A percentile compares a stretch with the other conserved stretches of the same genome.
These are phyloP conservation scores for Virgularia gustaviana DNA, from an alignment of 92 coral and sea anemone species.

Conservation along the genomic window DNA sequence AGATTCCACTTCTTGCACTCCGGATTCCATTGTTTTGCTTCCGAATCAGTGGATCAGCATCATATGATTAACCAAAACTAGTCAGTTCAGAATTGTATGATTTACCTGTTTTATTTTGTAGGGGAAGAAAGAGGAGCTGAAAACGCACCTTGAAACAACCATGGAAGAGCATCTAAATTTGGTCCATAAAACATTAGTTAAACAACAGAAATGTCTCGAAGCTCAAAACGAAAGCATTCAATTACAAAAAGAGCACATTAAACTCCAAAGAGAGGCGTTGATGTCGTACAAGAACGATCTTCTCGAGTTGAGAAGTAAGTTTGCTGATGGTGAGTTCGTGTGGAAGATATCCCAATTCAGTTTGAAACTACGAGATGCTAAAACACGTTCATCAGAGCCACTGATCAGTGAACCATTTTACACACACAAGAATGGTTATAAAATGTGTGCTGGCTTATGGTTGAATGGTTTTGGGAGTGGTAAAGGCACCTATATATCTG, in stretches of 20 bases:
- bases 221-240: conserved; percentile 81
- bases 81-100: too few species aligned
- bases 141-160: conserved; percentile 61
- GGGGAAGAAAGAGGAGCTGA: conserved; percentile 84
- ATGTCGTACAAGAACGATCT: conserved; percentile 75
- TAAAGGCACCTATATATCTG: conserved; percentile 86
- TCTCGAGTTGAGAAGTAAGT: conserved; percentile 71
- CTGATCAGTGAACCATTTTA: conserved; percentile 95
- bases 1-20: too few species aligned
- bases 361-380: conserved; percentile 81
- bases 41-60: too few species aligned
- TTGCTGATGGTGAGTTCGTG: conserved; percentile 85
- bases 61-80: too few species aligned
- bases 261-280: conserved; percentile 84
- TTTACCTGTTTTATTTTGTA: conserved; percentile 24
- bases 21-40: too few species aligned
- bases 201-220: conserved; percentile 78
- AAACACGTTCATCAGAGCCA: conserved; percentile 79
- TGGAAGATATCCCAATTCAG: conserved; percentile 81
- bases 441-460: conserved; percentile 98
- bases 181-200: conserved; percentile 61
- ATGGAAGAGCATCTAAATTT: conserved; percentile 62
- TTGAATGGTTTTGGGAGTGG: conserved; percentile 97
- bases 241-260: conserved; percentile 90
- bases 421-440: conserved; percentile 96